Base-by-base conservation (phyloP, 1,140 invertebrate genomes). In the Lycorma delicatula region DNA sequence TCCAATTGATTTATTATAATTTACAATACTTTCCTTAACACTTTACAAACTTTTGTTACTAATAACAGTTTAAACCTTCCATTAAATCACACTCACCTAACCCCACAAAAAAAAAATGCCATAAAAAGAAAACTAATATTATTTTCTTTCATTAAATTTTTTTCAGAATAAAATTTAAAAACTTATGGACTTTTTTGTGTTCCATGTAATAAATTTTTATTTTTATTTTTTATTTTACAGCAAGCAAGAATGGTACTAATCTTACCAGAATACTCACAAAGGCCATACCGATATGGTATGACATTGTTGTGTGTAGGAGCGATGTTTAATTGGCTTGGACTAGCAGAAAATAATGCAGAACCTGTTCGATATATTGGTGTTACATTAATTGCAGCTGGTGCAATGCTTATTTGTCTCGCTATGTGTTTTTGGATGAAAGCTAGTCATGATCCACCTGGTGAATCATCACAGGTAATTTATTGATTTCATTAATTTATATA, bases 271-370 rank as follows among this genome's bases (percentile, higher is more conserved):
- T 44, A 54, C 29, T 57, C 31, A 3, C 72, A 71, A 68, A 74
- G 81, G 58, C 83, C 83, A 47, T 86, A 86, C 71, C 77, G 83
- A 20, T 86, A 85, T 70, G 84, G 84, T 50, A 84, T 87, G 81
- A 81, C 84, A 56, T 71, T 87, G 58, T 72, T 87, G 23, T 85
- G 84, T 66, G 76, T 85, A 28, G 84, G 85, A n/a, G 85, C 84
- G 5, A 74, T 86, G 22, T 83, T 86, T 66, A 87, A 87, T 71
- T 87, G 84, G 84, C 73, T 87, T 36, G 84, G 84, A 27, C 73
- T 87, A 48, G 83, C 84, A 0, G 83, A 86, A 67, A 81, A 81
- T 64, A 82, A 85, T 64, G 81, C 82, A 0, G 67, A 67, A 12
- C 68, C 70, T 1, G 79, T 87, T 50, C 74, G 84, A 65, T 87